These are phyloP conservation scores for Emys orbicularis DNA, from an alignment of 2,797 vertebrate species.

Conservation along the genomic window DNA sequence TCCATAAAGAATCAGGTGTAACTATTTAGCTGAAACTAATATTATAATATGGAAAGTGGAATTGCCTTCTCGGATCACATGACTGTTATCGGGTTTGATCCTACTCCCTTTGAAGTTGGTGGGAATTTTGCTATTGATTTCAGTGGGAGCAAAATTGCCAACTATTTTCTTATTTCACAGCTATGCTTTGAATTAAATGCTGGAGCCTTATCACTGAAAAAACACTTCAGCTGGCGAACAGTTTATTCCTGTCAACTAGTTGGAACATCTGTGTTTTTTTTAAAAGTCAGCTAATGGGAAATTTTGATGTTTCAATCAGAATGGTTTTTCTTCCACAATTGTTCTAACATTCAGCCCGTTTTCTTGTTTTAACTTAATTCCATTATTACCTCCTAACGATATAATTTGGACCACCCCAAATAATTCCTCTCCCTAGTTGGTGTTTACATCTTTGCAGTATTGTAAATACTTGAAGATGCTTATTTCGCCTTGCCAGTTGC, in stretches of 20 bases:
- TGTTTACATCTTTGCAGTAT: not conserved
- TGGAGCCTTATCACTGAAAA: not conserved
- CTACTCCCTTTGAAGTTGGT: rapidly evolving
- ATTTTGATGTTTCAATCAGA: not conserved
- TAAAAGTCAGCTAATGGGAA: not conserved
- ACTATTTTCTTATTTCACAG: not conserved
- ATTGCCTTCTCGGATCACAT: not conserved
- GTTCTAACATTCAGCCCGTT: not conserved
- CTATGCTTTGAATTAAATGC: not conserved
- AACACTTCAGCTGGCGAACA: not conserved
- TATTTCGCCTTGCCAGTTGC: not conserved
- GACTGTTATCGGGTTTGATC: not conserved
- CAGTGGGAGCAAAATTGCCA: not conserved
- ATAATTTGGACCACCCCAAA: not conserved
- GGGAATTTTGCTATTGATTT: not conserved
- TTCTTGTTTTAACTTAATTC: not conserved
- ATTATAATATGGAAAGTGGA: not conserved
- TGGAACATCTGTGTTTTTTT: not conserved
- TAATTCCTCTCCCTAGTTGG: not conserved
- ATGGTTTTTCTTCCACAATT: not conserved
- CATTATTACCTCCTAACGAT: not conserved
- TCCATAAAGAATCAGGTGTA: not conserved
- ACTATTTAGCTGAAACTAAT: not conserved
- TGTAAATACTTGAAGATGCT: not conserved
- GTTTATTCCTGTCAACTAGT: not conserved